These are phyloP conservation scores for Drosophila colorata DNA, from an alignment of 2,888 invertebrate genomes.

Conservation along the genomic window DNA sequence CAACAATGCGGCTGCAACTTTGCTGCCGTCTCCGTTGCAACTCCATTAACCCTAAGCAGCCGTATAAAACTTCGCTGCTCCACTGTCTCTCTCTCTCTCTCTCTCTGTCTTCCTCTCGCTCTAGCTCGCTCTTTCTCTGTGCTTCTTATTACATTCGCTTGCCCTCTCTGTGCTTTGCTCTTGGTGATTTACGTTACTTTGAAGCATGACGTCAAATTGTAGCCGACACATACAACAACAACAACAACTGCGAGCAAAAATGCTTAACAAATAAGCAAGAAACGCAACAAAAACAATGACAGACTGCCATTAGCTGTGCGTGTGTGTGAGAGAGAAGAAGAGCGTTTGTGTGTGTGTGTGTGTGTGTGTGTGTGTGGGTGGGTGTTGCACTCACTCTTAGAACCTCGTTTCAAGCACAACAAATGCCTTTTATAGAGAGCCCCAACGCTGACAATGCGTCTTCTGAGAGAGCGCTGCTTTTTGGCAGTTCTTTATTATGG, in stretches of 20 bases:
- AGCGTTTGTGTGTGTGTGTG: slow-evolving; percentile 12
- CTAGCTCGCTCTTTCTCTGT: slow-evolving; percentile 1
- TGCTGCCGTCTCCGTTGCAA: slow-evolving; percentile 62
- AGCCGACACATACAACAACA: slow-evolving; percentile 47
- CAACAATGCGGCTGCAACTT: slow-evolving; percentile 64
- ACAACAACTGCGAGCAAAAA: slow-evolving; percentile 38
- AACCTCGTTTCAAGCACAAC: slow-evolving; percentile 34
- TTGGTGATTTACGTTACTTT: slow-evolving; percentile 71
- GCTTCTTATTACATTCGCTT: slow-evolving; percentile 9
- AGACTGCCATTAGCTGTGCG: slow-evolving; percentile 9
- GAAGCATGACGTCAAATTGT: slow-evolving; percentile 77
- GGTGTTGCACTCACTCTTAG: slow-evolving; percentile 55
- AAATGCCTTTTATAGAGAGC: slow-evolving; percentile 24
- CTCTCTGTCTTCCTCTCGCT: not conserved
- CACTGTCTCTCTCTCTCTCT: slow-evolving; percentile 9
- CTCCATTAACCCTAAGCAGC: slow-evolving; percentile 70
- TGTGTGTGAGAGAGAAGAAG: slow-evolving; percentile 3
- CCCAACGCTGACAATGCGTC: slow-evolving; percentile 58
- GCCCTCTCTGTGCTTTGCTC: slow-evolving; percentile 35
- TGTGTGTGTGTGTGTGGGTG: slow-evolving; percentile 34
- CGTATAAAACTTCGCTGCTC: slow-evolving; percentile 34
- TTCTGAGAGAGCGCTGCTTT: slow-evolving; percentile 55
- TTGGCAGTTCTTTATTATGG: slow-evolving; percentile 76
- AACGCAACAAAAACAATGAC: slow-evolving; percentile 36
- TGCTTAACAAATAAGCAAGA: slow-evolving; percentile 66